Evolutionary conservation across 2,113 vertebrate genomes (phyloP), one percentile per base, ranked within the genome.

Genomic region (Recurvirostra avosetta): DNA sequence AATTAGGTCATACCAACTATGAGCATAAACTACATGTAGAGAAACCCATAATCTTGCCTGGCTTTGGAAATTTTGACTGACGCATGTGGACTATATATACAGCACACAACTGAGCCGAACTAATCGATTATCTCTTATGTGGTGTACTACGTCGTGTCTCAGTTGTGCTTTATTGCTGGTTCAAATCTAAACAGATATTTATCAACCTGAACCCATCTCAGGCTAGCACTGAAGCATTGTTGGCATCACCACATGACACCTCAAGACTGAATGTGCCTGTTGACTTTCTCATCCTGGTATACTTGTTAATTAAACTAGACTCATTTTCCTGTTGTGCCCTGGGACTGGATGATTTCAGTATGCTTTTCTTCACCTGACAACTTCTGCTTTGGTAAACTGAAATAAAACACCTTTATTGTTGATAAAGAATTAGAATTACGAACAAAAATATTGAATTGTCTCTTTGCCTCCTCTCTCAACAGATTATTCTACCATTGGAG

Each of bases 161-260:
- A 26, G 56, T 26, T 43, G 40, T 82, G 58, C 38, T 80, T 92
- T 50, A 53, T 30, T 25, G 49, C 23, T 50, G 49, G 49, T 27
- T 83, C 40, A 79, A 72, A 58, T 43, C 25, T 49, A 23, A 93
- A 53, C 30, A 71, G 32, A 2, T 43, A 40, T 4, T n/a, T 84
- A 49, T 43, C 62, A 56, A 7, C 8, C 14, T 38, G 30, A 87
- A 68, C 45, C 52, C 34, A 68, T 13, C 47, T 62, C 52, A 73
- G 40, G 47, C 23, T 56, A 84, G 47, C 56, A 88, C 15, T 0
- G 0, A 91, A 86, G 19, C 36, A n/a, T 8, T 70, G 43, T 1
- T 77, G 30, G 15, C 68, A 81, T 41, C 38, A 86, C 15, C 27
- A 45, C 12, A 17, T 19, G 59, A 52, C 77, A 85, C 21, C 12